phyloP scores from a whole-genome alignment of 1,140 invertebrate genomes.

The Solen grandis region DNA sequence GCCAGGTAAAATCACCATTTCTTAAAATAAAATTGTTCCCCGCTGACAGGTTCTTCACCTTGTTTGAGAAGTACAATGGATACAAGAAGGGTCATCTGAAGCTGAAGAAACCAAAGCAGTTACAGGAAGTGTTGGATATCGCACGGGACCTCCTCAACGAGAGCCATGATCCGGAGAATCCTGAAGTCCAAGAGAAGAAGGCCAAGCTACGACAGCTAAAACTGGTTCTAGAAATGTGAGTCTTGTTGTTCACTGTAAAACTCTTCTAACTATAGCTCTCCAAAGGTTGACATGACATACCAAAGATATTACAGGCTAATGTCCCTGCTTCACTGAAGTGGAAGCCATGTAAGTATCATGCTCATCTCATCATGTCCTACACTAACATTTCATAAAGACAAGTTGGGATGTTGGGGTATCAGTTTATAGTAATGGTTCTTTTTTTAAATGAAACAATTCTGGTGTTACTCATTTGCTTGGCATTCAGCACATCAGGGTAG shows the following conservation, averaged over 20 bases:
- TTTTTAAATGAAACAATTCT: too few relatives aligned
- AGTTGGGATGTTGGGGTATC: too few relatives aligned
- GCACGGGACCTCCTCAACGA: constrained; percentile 94
- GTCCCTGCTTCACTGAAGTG: too few relatives aligned
- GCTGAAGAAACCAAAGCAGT: constrained; percentile 95
- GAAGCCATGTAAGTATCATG: too few relatives aligned
- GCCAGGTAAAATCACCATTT: too few relatives aligned
- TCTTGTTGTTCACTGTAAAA: constrained; percentile 58
- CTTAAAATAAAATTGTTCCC: too few relatives aligned
- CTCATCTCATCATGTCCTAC: too few relatives aligned
- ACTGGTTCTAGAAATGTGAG: constrained; percentile 98
- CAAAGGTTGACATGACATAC: neutral
- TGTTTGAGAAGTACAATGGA: constrained; percentile 98
- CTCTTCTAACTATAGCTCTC: neutral
- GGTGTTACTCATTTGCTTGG: too few relatives aligned
- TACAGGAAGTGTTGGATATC: constrained; percentile 98
- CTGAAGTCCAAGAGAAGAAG: constrained; percentile 93
- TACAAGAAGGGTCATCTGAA: constrained; percentile 98
- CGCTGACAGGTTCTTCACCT: constrained; percentile 98
- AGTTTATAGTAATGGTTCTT: too few relatives aligned
- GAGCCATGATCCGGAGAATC: constrained; percentile 89
- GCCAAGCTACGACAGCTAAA: constrained; percentile 98
- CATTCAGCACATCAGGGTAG: too few relatives aligned
- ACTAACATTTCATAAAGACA: too few relatives aligned
- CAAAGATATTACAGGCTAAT: too few relatives aligned